These are phyloP conservation scores for Antrozous pallidus DNA, from an alignment of 2,797 vertebrate species.

Conservation along the genomic window DNA sequence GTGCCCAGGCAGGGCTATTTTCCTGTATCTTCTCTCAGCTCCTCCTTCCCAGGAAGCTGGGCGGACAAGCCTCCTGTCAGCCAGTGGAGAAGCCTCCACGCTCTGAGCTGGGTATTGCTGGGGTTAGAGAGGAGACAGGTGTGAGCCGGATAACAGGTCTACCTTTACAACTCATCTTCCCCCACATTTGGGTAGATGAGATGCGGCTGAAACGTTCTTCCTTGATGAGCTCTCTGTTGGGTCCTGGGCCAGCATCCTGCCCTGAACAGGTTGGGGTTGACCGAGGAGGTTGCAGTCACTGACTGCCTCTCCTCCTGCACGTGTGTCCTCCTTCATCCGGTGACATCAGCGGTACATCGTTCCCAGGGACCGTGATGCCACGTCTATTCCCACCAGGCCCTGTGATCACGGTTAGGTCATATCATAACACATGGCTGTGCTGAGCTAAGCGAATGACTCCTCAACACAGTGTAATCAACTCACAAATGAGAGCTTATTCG, in stretches of 20 bases:
- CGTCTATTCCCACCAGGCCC: slow-evolving; percentile 38
- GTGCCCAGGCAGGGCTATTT: not conserved
- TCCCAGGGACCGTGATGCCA: slow-evolving; percentile 25
- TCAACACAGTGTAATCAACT: slow-evolving; percentile 16
- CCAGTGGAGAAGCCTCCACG: no score
- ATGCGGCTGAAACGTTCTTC: not conserved
- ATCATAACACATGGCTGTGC: not conserved
- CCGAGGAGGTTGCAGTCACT: not conserved
- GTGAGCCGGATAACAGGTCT: not conserved
- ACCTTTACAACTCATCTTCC: not conserved
- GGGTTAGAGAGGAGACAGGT: not conserved
- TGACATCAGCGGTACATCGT: slow-evolving; percentile 52
- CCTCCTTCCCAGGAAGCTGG: not conserved
- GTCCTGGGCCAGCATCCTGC: slow-evolving; percentile 29
- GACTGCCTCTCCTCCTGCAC: not conserved
- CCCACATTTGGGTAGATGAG: not conserved
- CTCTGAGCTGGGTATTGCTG: not conserved
- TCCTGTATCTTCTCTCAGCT: not conserved
- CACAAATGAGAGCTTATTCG: slow-evolving; percentile 48
- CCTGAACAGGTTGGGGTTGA: not conserved
- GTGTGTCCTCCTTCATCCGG: slow-evolving; percentile 42
- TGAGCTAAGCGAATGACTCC: slow-evolving; percentile 57
- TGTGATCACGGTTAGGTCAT: slow-evolving; percentile 39
- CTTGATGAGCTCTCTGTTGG: not conserved
- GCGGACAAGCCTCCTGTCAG: not conserved